Conservation (phyloP, 37 sponge, comb jelly and placozoan genomes). For the Dysidea cf. avara region DNA sequence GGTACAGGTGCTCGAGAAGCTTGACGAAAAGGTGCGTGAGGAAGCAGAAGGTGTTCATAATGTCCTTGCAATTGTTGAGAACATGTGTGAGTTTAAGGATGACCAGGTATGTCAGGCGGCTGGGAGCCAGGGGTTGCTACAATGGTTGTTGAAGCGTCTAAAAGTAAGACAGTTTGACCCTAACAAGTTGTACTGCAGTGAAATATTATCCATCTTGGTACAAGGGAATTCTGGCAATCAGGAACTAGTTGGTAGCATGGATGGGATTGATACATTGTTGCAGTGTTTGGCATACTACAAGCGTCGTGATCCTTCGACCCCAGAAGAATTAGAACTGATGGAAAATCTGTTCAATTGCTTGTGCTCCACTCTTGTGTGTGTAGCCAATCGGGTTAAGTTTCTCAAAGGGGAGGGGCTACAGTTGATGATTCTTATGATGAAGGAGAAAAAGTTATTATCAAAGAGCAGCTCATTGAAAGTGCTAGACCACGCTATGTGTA, state of each 20-base stretch:
- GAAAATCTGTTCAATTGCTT: slow-evolving; percentile 98
- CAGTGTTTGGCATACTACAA: slow-evolving; percentile 96
- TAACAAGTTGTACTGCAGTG: slow-evolving; percentile 93
- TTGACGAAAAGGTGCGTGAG: slow-evolving; percentile 90
- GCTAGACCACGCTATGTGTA: slow-evolving; percentile 88
- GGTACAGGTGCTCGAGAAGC: slow-evolving; percentile 76
- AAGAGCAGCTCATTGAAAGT: slow-evolving; percentile 86
- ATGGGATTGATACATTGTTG: slow-evolving; percentile 92
- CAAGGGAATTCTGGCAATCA: slow-evolving; percentile 82
- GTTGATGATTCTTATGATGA: slow-evolving; percentile 97
- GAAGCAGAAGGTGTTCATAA: slow-evolving; percentile 96
- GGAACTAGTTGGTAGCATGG: slow-evolving; percentile 74
- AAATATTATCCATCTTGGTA: slow-evolving; percentile 91
- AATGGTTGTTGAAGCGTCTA: slow-evolving; percentile 88
- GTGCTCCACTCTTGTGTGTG: slow-evolving; percentile 80
- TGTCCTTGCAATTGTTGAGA: slow-evolving; percentile 88
- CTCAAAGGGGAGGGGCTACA: slow-evolving; percentile 96
- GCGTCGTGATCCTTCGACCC: slow-evolving; percentile 72
- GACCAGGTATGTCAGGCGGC: slow-evolving; percentile 59
- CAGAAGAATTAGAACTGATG: slow-evolving; percentile 94
- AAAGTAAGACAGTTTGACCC: slow-evolving; percentile 79
- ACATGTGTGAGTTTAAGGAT: slow-evolving; percentile 83
- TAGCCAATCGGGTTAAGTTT: slow-evolving; percentile 87
- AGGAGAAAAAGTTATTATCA: slow-evolving; percentile 86
- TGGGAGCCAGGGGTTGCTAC: slow-evolving; percentile 86